Evolutionary conservation across 2,113 vertebrate genomes (phyloP).

Genomic region (Xiphias gladius): DNA sequence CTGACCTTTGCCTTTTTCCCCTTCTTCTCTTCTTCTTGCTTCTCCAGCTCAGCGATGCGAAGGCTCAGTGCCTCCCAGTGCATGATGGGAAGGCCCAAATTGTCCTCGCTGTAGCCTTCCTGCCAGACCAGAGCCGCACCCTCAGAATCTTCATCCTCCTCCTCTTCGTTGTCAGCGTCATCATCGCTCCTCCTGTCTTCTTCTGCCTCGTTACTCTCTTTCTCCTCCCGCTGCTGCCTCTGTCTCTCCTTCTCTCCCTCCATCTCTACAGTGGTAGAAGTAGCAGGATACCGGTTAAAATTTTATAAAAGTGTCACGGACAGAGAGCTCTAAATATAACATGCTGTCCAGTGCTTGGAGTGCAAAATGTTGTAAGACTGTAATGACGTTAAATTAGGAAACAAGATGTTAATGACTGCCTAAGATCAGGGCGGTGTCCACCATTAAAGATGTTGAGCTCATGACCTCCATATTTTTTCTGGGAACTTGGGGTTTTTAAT

Average conservation of each 20-base stretch:
- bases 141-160: constrained; percentile 66
- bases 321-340: background rate
- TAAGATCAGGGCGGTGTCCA: background rate
- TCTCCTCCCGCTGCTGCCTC: constrained; percentile 70
- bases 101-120: constrained; percentile 74
- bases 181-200: constrained; percentile 56
- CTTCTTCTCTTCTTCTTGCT: constrained; percentile 83
- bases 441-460: too few species aligned
- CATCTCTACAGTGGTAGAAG: constrained; percentile 41
- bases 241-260: constrained; percentile 76
- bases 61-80: constrained; percentile 86
- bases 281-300: background rate
- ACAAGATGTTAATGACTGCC: background rate
- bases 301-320: background rate
- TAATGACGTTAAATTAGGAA: background rate
- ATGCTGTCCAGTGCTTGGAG: too few species aligned
- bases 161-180: constrained; percentile 41
- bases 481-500: too few species aligned
- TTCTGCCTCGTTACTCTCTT: constrained; percentile 76
- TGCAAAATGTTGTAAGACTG: too few species aligned
- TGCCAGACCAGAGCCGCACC: constrained; percentile 74
- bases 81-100: constrained; percentile 86
- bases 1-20: constrained; percentile 80
- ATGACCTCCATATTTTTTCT: too few species aligned
- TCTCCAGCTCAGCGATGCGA: constrained; percentile 86